A percentile compares a stretch with the other conserved stretches of the same genome.
These are phyloP conservation scores for Argyrosomus regius DNA, from an alignment of 2,797 vertebrate species.

Conservation along the genomic window DNA sequence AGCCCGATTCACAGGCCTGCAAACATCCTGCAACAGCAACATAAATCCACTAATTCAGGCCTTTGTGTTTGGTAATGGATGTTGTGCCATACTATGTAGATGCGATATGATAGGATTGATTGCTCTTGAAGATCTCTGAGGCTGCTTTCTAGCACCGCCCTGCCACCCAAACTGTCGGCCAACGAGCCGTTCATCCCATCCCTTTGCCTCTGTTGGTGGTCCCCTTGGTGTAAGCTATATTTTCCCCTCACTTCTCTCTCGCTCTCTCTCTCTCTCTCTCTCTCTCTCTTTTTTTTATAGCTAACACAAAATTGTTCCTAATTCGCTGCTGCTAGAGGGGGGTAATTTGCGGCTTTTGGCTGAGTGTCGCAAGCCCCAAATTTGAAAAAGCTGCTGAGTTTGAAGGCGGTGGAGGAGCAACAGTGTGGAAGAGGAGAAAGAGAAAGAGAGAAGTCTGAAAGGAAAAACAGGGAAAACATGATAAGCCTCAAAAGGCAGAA, in stretches of 20 bases:
- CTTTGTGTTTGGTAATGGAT: slow-evolving; percentile 79
- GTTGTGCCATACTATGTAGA: slow-evolving; percentile 75
- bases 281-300: slow-evolving; percentile 84
- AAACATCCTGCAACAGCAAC: slow-evolving; percentile 79
- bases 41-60: slow-evolving; percentile 80
- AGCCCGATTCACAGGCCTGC: slow-evolving; percentile 71
- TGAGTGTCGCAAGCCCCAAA: slow-evolving; percentile 88
- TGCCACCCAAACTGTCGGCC: slow-evolving; percentile 86
- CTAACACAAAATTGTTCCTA: slow-evolving; percentile 91
- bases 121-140: slow-evolving; percentile 74
- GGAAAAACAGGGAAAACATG: slow-evolving; percentile 75
- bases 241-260: slow-evolving; percentile 84
- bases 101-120: slow-evolving; percentile 84
- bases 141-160: slow-evolving; percentile 80
- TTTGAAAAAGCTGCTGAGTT: slow-evolving; percentile 88
- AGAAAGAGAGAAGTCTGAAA: slow-evolving; percentile 43
- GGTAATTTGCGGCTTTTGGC: slow-evolving; percentile 91
- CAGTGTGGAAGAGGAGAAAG: slow-evolving; percentile 65
- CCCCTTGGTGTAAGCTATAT: slow-evolving; percentile 86
- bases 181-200: slow-evolving; percentile 78
- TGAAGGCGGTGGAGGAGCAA: slow-evolving; percentile 71
- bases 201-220: slow-evolving; percentile 86
- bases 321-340: slow-evolving; percentile 90
- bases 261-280: slow-evolving; percentile 68
- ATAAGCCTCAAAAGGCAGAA: slow-evolving; percentile 68